phyloP scores from a whole-genome alignment of 2,113 vertebrate species.

The Engraulis encrasicolus region DNA sequence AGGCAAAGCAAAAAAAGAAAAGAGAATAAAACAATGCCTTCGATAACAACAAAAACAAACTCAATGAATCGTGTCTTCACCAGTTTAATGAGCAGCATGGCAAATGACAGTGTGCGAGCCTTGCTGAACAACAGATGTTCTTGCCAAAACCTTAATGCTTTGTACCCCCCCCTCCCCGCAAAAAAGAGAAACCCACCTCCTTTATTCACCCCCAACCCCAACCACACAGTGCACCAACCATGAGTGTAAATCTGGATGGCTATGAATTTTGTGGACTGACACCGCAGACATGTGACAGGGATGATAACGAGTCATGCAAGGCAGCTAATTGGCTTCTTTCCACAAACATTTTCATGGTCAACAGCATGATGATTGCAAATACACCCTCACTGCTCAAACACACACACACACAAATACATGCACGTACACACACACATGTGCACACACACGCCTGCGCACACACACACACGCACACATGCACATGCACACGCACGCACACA shows the following conservation, averaged over 20 bases:
- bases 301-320: neutral
- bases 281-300: slow-evolving; percentile 3
- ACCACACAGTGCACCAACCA: neutral
- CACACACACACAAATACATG: too few species aligned
- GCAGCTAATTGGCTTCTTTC: neutral
- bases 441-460: too few species aligned
- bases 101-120: neutral
- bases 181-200: too few species aligned
- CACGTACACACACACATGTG: too few species aligned
- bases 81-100: neutral
- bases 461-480: too few species aligned
- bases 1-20: neutral
- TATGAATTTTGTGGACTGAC: neutral
- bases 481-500: too few species aligned
- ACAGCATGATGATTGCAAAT: neutral
- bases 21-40: neutral
- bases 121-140: slow-evolving; percentile 12
- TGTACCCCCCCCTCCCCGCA: neutral
- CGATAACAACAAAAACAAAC: neutral
- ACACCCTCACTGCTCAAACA: neutral
- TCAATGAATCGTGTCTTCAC: neutral
- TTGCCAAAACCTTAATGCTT: neutral
- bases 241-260: neutral
- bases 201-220: neutral
- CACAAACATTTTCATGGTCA: slow-evolving; percentile 10